Percentiles rank a stretch among this genome's conserved stretches.
These are phyloP conservation scores for Tetramorium simillimum DNA, from an alignment of 1,140 invertebrate genomes.

Conservation along the genomic window DNA sequence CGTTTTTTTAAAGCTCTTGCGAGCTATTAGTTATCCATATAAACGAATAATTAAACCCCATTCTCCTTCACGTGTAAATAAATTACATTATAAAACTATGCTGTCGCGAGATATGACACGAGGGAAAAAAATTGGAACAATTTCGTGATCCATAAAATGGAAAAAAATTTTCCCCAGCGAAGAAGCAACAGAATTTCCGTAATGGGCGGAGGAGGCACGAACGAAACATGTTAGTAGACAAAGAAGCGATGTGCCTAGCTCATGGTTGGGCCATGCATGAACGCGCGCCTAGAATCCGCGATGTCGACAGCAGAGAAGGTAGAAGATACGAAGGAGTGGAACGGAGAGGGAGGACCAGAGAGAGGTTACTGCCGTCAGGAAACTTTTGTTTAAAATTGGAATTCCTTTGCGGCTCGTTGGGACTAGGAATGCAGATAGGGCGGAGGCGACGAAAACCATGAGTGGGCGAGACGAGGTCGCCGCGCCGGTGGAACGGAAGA, in stretches of 20 bases:
- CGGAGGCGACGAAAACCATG: constrained; percentile 76
- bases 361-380: constrained; percentile 79
- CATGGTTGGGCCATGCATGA: constrained; percentile 71
- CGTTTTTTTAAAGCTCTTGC: not conserved
- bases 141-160: constrained; percentile 35
- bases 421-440: constrained; percentile 81
- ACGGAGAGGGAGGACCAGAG: constrained; percentile 43
- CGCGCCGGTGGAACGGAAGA: constrained; percentile 32
- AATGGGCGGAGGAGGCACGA: constrained; percentile 42
- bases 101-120: not conserved
- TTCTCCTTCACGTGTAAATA: not conserved
- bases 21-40: not conserved
- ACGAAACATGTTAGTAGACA: constrained; percentile 57
- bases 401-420: constrained; percentile 82
- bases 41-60: not conserved
- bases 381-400: constrained; percentile 83
- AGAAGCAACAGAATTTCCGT: constrained; percentile 33
- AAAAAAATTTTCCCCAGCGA: not conserved
- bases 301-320: constrained; percentile 48
- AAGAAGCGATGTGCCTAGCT: constrained; percentile 43
- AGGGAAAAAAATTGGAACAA: not conserved
- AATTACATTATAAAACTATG: not conserved
- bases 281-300: constrained; percentile 73
- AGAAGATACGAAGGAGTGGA: constrained; percentile 40
- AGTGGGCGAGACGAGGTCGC: constrained; percentile 35